A percentile compares a stretch with the other conserved stretches of the same genome.
Conservation (phyloP, 2,797 vertebrate species). For the Syncerus caffer region DNA sequence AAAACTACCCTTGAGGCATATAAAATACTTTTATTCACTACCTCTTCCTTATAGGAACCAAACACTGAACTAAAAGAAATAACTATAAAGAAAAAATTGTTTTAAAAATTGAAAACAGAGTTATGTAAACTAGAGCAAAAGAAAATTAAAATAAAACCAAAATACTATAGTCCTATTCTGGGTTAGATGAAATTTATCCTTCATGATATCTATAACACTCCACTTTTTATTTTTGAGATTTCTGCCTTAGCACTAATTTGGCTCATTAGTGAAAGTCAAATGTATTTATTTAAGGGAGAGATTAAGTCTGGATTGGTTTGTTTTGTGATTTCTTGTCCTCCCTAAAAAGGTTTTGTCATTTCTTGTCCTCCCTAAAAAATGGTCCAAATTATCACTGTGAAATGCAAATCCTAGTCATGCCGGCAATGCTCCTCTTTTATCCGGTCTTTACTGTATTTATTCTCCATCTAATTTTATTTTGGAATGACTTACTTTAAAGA, state of each 20-base stretch:
- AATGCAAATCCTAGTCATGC: background rate
- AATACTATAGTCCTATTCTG: background rate
- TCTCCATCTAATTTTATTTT: background rate
- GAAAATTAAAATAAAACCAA: background rate
- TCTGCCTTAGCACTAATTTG: background rate
- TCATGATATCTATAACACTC: background rate
- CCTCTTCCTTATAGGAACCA: background rate
- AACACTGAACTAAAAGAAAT: background rate
- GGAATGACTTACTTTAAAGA: background rate
- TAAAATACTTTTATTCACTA: background rate
- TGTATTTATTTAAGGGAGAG: background rate
- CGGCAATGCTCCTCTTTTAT: background rate
- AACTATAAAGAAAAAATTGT: background rate
- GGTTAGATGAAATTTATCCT: background rate
- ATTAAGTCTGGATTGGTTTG: background rate
- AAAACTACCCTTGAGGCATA: background rate
- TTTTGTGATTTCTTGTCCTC: slow-evolving; percentile 1
- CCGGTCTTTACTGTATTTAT: background rate
- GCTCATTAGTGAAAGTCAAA: background rate
- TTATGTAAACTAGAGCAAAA: slow-evolving; percentile 12
- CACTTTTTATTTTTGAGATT: background rate
- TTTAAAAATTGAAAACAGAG: background rate
- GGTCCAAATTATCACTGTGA: background rate
- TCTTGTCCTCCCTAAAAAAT: background rate
- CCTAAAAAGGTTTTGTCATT: background rate